Percentiles rank a stretch among this genome's conserved stretches.
Conservation (phyloP, 2,797 vertebrate genomes). For the Brotula barbata region DNA sequence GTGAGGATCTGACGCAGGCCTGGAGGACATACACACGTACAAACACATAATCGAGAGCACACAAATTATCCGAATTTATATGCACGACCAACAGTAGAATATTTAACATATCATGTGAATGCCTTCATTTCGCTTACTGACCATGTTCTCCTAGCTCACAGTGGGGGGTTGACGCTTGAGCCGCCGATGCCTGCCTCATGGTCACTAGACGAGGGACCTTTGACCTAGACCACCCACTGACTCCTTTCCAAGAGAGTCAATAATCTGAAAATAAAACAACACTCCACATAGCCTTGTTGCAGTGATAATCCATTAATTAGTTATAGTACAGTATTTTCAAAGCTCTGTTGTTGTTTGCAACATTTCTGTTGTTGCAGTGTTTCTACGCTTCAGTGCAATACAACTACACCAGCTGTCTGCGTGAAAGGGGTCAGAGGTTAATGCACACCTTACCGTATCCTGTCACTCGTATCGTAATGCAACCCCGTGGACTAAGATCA, state of each 20-base stretch:
- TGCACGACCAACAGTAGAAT: neutral
- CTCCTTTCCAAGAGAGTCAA: neutral
- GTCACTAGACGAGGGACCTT: conserved; percentile 40
- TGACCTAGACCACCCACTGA: conserved; percentile 28
- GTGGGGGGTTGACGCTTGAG: conserved; percentile 60
- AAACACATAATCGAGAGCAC: conserved; percentile 6
- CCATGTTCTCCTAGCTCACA: conserved; percentile 74
- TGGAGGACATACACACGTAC: conserved; percentile 51
- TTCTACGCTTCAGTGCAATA: too few species aligned
- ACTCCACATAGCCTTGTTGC: neutral
- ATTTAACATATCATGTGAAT: fast-evolving
- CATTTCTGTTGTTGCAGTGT: too few species aligned
- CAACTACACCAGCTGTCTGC: conserved; percentile 6
- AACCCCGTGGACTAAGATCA: conserved; percentile 8
- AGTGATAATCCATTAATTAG: neutral
- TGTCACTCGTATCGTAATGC: neutral
- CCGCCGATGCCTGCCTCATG: conserved; percentile 76
- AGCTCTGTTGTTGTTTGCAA: too few species aligned
- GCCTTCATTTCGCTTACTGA: conserved; percentile 39
- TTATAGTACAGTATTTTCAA: too few species aligned
- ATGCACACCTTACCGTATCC: conserved; percentile 32
- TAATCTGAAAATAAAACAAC: conserved; percentile 16
- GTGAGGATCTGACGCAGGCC: conserved; percentile 86
- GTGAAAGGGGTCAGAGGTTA: conserved; percentile 54
- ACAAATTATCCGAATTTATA: too few species aligned